These are phyloP conservation scores for Ischnus inquisitorius DNA, from an alignment of 2,888 invertebrate species.

Conservation along the genomic window DNA sequence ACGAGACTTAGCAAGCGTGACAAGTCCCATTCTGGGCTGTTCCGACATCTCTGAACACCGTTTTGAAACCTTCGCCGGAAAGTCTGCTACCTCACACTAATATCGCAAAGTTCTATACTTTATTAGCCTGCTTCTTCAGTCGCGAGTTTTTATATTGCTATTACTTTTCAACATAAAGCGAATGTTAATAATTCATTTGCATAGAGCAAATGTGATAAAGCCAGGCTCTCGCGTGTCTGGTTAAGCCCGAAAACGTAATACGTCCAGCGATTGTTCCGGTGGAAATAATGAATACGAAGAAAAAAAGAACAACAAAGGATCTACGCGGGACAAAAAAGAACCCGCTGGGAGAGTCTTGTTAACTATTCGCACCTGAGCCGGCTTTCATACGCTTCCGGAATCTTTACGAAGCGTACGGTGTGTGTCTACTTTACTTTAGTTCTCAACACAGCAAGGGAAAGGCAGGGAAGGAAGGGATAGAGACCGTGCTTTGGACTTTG, in stretches of 20 bases:
- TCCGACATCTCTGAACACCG: no score
- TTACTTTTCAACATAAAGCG: no score
- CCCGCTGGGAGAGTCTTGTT: conserved; percentile 36
- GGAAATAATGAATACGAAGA: background rate
- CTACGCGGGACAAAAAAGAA: conserved; percentile 5
- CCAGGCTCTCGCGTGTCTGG: background rate
- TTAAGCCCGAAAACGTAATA: background rate
- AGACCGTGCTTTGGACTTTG: conserved; percentile 25
- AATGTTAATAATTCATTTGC: background rate
- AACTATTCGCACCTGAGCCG: conserved; percentile 44
- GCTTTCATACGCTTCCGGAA: conserved; percentile 35
- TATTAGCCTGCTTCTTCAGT: no score
- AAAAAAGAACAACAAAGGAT: conserved; percentile 21
- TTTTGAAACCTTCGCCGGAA: no score
- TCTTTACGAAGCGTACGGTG: conserved; percentile 31
- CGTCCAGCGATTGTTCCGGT: background rate
- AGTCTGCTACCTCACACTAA: no score
- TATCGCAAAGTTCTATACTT: no score
- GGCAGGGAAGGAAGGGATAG: background rate
- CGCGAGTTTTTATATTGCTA: no score
- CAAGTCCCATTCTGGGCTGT: no score
- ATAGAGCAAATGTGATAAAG: background rate
- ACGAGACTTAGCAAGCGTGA: no score
- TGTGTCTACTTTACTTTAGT: conserved; percentile 25
- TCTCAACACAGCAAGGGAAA: background rate